phyloP scores from a whole-genome alignment of 2,888 invertebrate species.

The Alcis repandata region DNA sequence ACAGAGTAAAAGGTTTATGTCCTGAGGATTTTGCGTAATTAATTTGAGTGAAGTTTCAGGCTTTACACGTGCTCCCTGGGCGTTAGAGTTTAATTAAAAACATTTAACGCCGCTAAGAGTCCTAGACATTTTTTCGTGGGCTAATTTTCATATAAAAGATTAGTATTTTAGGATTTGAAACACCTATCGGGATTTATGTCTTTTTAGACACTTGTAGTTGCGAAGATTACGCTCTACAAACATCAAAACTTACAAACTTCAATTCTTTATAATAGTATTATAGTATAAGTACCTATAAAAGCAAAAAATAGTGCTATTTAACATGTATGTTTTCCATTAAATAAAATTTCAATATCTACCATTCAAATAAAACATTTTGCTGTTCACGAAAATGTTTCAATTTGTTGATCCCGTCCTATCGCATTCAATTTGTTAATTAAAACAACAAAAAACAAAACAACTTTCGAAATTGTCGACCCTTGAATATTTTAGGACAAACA shows the following conservation, averaged over 20 bases:
- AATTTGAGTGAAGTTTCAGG: constrained; percentile 24
- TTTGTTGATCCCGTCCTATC: not conserved
- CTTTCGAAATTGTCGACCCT: constrained; percentile 1
- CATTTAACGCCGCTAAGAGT: constrained; percentile 5
- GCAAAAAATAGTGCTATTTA: too few relatives aligned
- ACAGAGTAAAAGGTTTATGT: constrained; percentile 26
- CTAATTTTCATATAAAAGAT: too few relatives aligned
- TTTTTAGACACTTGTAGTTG: too few relatives aligned
- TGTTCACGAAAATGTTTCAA: not conserved
- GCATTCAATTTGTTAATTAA: too few relatives aligned
- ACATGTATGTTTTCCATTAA: not conserved
- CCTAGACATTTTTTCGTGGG: too few relatives aligned
- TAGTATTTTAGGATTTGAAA: too few relatives aligned
- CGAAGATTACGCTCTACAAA: too few relatives aligned
- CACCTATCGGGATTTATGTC: too few relatives aligned
- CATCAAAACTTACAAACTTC: too few relatives aligned
- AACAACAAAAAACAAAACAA: not conserved
- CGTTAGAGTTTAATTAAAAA: constrained; percentile 29
- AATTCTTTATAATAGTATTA: too few relatives aligned
- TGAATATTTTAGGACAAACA: not conserved
- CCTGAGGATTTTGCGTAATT: constrained; percentile 19
- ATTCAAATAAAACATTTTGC: not conserved
- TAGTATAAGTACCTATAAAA: too few relatives aligned
- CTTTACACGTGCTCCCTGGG: constrained; percentile 16
- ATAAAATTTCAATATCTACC: not conserved